phyloP scores from a whole-genome alignment of 1,140 invertebrate genomes.

The Leguminivora glycinivorella region DNA sequence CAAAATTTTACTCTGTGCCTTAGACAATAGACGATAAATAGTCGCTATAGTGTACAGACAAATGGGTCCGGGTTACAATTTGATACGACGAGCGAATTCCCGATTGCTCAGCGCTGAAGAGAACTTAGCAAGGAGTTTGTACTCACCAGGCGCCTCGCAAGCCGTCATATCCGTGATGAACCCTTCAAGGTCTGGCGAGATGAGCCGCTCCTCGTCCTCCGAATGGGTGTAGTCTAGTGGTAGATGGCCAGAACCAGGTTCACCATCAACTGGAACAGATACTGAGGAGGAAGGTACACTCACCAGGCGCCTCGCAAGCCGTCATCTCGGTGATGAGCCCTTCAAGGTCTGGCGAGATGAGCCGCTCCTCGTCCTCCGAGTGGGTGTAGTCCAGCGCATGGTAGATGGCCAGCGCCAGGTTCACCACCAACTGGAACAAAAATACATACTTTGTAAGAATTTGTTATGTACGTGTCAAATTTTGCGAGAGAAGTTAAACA shows the following conservation, averaged over 20 bases:
- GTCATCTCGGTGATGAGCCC: constrained; percentile 92
- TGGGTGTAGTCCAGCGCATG: constrained; percentile 93
- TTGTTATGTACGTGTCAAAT: too few species aligned
- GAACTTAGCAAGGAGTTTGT: too few species aligned
- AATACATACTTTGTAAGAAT: background rate
- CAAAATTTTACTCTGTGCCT: too few species aligned
- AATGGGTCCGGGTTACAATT: too few species aligned
- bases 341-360: constrained; percentile 91
- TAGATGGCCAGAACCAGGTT: constrained; percentile 91
- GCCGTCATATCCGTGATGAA: constrained; percentile 92
- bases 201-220: constrained; percentile 90
- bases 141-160: constrained; percentile 57
- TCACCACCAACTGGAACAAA: constrained; percentile 86
- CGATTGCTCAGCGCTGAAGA: too few species aligned
- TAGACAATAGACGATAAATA: too few species aligned
- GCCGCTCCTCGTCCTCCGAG: constrained; percentile 89
- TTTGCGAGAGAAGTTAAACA: too few species aligned
- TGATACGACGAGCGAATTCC: too few species aligned
- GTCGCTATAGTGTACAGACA: too few species aligned
- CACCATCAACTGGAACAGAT: constrained; percentile 50
- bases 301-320: constrained; percentile 65
- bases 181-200: constrained; percentile 90
- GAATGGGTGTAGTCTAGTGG: constrained; percentile 91
- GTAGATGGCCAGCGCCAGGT: constrained; percentile 90
- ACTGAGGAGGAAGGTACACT: constrained; percentile 32